Conservation (phyloP, 37 sponge, comb jelly and placozoan species). For the Halichondria panicea region DNA sequence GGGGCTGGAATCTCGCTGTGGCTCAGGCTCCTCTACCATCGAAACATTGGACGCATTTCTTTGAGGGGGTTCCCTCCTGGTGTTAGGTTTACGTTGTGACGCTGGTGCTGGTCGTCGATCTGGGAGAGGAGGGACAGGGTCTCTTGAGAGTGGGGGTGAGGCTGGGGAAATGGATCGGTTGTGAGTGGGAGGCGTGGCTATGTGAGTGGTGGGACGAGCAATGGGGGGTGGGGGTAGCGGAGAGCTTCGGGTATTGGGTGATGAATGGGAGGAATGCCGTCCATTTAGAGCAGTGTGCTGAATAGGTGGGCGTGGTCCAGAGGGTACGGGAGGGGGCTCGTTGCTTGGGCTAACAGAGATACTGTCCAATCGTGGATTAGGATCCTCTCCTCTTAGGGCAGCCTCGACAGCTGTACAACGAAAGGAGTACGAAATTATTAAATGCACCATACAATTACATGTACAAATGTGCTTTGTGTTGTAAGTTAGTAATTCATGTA, state of each 20-base stretch:
- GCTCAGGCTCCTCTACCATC: too few relatives aligned
- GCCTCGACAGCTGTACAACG: slow-evolving; percentile 58
- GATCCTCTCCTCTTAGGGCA: slow-evolving; percentile 53
- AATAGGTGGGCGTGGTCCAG: not conserved
- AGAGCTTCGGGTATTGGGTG: slow-evolving; percentile 15
- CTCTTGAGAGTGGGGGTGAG: slow-evolving; percentile 1
- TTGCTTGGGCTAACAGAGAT: slow-evolving; percentile 25
- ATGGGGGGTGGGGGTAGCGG: not conserved
- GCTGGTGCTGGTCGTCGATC: not conserved
- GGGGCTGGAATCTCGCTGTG: too few relatives aligned
- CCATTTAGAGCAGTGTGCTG: not conserved
- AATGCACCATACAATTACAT: too few relatives aligned
- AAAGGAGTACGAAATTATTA: too few relatives aligned
- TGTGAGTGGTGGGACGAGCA: not conserved
- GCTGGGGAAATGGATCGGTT: not conserved
- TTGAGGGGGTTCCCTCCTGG: not conserved
- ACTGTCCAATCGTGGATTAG: slow-evolving; percentile 55
- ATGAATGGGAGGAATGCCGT: not conserved
- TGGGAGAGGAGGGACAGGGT: slow-evolving; percentile 18
- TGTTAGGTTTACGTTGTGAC: not conserved
- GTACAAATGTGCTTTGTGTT: too few relatives aligned
- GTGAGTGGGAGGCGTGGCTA: not conserved
- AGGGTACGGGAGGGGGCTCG: slow-evolving; percentile 11
- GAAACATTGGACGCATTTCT: too few relatives aligned
- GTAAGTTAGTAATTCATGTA: too few relatives aligned